These are phyloP conservation scores for Siniperca obscura DNA, from an alignment of 2,797 vertebrate genomes.

Conservation along the genomic window DNA sequence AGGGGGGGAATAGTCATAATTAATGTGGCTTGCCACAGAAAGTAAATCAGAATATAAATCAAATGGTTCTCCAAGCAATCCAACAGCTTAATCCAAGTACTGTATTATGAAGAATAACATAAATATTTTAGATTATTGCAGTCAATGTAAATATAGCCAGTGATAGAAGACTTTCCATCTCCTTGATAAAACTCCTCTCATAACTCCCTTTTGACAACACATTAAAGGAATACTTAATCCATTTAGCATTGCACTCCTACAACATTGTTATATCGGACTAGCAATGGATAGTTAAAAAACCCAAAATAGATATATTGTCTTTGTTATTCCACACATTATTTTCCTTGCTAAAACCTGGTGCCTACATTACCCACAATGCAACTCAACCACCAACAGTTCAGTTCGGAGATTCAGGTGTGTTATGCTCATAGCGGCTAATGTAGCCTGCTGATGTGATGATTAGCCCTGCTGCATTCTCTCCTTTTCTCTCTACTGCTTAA, in stretches of 20 bases:
- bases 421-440: not conserved
- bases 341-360: too few relatives aligned
- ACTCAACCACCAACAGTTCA: not conserved
- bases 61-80: not conserved
- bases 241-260: not conserved
- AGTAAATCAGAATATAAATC: not conserved
- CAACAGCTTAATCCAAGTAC: not conserved
- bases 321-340: too few relatives aligned
- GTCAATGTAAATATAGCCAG: not conserved
- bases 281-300: too few relatives aligned
- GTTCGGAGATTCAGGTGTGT: not conserved
- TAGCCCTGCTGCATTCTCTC: slow-evolving; percentile 1
- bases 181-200: not conserved
- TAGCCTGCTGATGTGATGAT: not conserved
- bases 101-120: not conserved
- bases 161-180: not conserved
- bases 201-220: not conserved
- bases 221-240: not conserved
- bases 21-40: not conserved
- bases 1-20: not conserved
- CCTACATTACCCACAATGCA: too few relatives aligned
- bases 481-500: not conserved
- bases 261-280: not conserved
- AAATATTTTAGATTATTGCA: not conserved
- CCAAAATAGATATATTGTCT: too few relatives aligned